Evolutionary conservation across 2,797 vertebrate genomes (phyloP).

Genomic region (Galagoides demidoff): DNA sequence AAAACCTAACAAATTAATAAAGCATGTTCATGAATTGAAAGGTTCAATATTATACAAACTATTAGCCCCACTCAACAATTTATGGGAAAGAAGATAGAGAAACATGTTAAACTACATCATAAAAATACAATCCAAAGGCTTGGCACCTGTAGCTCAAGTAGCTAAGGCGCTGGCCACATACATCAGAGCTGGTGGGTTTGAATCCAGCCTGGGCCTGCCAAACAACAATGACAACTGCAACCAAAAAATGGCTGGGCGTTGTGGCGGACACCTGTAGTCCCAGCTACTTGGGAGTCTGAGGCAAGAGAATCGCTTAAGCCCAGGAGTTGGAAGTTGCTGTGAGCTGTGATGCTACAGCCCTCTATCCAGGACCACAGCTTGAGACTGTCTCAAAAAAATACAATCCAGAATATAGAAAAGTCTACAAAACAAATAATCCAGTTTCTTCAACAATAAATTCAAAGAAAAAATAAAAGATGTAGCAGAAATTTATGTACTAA

Average conservation of each 20-base stretch:
- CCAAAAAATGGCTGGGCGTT: too few species aligned
- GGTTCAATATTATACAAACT: background rate
- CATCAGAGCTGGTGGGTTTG: too few species aligned
- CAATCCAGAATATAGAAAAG: background rate
- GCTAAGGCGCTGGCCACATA: too few species aligned
- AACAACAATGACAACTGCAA: too few species aligned
- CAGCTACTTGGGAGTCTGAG: too few species aligned
- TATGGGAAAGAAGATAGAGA: background rate
- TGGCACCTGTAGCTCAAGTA: too few species aligned
- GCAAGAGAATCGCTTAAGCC: too few species aligned
- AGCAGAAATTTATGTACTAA: background rate
- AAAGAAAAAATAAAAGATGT: background rate
- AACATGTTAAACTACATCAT: background rate
- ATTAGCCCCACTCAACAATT: background rate
- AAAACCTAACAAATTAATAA: background rate
- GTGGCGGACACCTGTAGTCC: too few species aligned
- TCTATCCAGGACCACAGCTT: too few species aligned
- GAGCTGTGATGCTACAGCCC: too few species aligned
- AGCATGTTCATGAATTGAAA: background rate
- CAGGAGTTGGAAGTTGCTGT: too few species aligned
- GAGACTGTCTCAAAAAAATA: background rate
- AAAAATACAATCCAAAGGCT: background rate
- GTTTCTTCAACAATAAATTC: conserved; percentile 35
- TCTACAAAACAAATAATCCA: background rate
- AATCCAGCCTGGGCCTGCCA: too few species aligned